Percentiles rank a stretch among this genome's conserved stretches.
Evolutionary conservation across 2,888 invertebrate genomes (phyloP).

Genomic region (Harpalus rubripes): DNA sequence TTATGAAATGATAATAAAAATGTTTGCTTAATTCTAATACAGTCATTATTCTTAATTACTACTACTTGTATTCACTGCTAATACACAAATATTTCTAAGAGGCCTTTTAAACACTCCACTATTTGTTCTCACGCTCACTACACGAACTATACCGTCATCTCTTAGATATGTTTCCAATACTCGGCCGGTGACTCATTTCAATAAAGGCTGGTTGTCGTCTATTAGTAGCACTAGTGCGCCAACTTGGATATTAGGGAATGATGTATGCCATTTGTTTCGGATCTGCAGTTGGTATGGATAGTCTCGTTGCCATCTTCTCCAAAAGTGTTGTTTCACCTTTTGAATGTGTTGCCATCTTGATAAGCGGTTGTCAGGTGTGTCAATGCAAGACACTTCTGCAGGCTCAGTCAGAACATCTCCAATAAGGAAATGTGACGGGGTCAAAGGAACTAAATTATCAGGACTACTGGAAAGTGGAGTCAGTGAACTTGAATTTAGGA

Average conservation of each 20-base stretch:
- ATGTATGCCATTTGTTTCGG: no score
- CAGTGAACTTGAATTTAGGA: no score
- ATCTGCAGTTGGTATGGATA: not conserved
- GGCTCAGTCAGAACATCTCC: conserved; percentile 31
- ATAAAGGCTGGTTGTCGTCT: not conserved
- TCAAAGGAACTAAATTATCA: conserved; percentile 22
- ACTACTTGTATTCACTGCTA: not conserved
- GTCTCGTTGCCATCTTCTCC: not conserved
- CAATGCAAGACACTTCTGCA: not conserved
- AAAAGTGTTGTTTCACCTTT: conserved; percentile 3
- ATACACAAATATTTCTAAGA: conserved; percentile 18
- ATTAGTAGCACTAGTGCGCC: no score
- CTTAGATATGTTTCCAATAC: not conserved
- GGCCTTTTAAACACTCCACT: conserved; percentile 31
- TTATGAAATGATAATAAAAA: not conserved
- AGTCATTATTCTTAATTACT: not conserved
- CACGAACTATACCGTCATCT: conserved; percentile 5
- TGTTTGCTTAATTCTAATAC: no score
- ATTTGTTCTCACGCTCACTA: conserved; percentile 15
- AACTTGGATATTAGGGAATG: no score
- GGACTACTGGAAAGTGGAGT: no score
- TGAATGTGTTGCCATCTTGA: not conserved
- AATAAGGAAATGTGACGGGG: conserved; percentile 54
- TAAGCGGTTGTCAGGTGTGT: not conserved
- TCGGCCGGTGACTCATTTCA: not conserved